Evolutionary conservation across 2,888 invertebrate species (phyloP).

Genomic region (Agonopterix subpropinquella): DNA sequence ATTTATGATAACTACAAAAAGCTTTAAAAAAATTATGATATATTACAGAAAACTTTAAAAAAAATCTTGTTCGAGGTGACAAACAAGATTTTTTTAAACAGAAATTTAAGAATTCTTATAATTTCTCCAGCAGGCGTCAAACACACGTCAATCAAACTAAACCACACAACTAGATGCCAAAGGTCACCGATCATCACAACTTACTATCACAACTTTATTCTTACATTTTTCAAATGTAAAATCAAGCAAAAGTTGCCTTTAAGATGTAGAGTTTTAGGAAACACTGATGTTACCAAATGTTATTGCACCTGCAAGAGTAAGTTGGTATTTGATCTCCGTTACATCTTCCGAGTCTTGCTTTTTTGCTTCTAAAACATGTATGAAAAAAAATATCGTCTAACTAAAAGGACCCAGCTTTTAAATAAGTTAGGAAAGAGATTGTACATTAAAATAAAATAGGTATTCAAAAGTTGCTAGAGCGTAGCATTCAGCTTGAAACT

Average conservation of each 20-base stretch:
- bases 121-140: conserved; percentile 57
- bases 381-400: background rate
- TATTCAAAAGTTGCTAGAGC: too few relatives aligned
- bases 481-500: too few relatives aligned
- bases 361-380: conserved; percentile 30
- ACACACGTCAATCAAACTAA: conserved; percentile 64
- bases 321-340: conserved; percentile 31
- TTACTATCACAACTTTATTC: conserved; percentile 24
- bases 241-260: conserved; percentile 22
- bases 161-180: conserved; percentile 59
- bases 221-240: conserved; percentile 12
- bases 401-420: too few relatives aligned
- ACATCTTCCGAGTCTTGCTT: conserved; percentile 38
- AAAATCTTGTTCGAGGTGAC: conserved; percentile 21
- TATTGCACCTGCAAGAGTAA: conserved; percentile 8
- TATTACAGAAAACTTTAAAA: conserved; percentile 8
- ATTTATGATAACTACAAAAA: too few relatives aligned
- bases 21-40: too few relatives aligned
- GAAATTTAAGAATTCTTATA: conserved; percentile 36
- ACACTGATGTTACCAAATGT: conserved; percentile 21
- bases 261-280: conserved; percentile 17
- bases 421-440: too few relatives aligned
- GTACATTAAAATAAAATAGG: too few relatives aligned
- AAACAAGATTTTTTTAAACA: too few relatives aligned
- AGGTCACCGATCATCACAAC: conserved; percentile 62